Evolutionary conservation across 1,140 invertebrate genomes (phyloP), one percentile per base, ranked within the genome.

Genomic region (Aphelinus certus): DNA sequence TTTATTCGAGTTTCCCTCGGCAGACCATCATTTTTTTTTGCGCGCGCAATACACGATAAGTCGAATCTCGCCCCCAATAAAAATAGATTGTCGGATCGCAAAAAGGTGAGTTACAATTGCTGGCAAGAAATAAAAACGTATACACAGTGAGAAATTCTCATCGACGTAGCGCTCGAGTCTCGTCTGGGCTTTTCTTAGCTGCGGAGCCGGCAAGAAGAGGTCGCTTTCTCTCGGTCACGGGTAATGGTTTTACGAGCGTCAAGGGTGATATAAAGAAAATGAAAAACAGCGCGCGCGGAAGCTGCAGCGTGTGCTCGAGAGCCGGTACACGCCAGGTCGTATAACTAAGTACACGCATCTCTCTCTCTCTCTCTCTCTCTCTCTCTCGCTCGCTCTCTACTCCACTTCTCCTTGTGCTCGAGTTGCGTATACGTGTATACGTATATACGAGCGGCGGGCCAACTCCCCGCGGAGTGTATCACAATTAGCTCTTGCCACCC

Each of bases 181-280:
- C 71, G 68, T 77, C 73, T 65, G 42, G 2, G 6, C 85, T 83
- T 81, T 73, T 67, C 49, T 26, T 26, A 26, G 26, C 26, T 26
- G 26, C 26, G 26, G 26, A 26, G 26, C 26, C 26, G 26, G 26
- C 26, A 26, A 26, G 26, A 26, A 26, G 26, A 26, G 26, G 26
- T 64, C 53, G 84, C 82, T 83, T 82, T 80, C 81, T 89, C 92
- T 92, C 90, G 92, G 92, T 93, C 92, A 93, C 90, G 92, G 91
- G 91, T 93, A 93, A 93, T 93, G 92, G 91, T 89, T 93, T 93
- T 93, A 93, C 91, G 92, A 93, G 90, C 90, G 90, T 91, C 92
- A 89, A 85, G 92, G 92, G 92, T 92, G 90, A 92, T 91, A 93
- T 93, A 93, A 93, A 93, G 92, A 93, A 93, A 93, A 93, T 93